Conservation (phyloP, 2,888 invertebrate genomes). For the Latrodectus elegans region DNA sequence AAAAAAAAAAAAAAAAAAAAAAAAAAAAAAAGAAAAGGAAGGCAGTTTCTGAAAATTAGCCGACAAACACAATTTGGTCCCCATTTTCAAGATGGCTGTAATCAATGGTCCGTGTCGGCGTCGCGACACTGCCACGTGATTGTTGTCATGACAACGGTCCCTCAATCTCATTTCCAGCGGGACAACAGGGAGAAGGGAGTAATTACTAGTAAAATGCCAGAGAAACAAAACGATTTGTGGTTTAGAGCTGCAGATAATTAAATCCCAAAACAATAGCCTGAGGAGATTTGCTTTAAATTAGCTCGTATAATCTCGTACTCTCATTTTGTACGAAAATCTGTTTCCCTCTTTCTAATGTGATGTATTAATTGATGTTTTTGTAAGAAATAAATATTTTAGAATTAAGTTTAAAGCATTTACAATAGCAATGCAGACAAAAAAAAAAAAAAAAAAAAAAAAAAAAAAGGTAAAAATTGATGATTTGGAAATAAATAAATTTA, state of each 20-base stretch:
- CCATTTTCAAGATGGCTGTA: constrained; percentile 45
- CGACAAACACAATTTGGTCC: constrained; percentile 40
- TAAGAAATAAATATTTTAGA: too few relatives aligned
- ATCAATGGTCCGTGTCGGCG: constrained; percentile 63
- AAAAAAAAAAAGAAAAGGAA: not conserved
- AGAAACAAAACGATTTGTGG: constrained; percentile 44
- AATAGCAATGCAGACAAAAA: too few relatives aligned
- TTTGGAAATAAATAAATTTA: too few relatives aligned
- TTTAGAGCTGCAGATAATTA: constrained; percentile 56
- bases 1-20: constrained; percentile 3
- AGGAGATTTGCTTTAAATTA: constrained; percentile 49
- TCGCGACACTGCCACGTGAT: constrained; percentile 56
- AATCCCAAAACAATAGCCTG: constrained; percentile 36
- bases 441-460: too few relatives aligned
- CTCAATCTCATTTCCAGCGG: constrained; percentile 1
- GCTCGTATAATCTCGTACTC: not conserved
- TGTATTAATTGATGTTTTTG: too few relatives aligned
- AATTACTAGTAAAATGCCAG: constrained; percentile 53
- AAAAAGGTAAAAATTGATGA: too few relatives aligned
- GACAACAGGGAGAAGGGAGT: constrained; percentile 18
- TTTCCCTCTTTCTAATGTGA: not conserved
- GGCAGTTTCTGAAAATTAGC: constrained; percentile 34
- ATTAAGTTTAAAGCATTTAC: too few relatives aligned
- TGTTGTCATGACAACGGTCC: constrained; percentile 57
- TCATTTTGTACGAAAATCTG: not conserved